These are phyloP conservation scores for Daktulosphaira vitifoliae DNA, from an alignment of 1,140 invertebrate genomes.

Conservation along the genomic window DNA sequence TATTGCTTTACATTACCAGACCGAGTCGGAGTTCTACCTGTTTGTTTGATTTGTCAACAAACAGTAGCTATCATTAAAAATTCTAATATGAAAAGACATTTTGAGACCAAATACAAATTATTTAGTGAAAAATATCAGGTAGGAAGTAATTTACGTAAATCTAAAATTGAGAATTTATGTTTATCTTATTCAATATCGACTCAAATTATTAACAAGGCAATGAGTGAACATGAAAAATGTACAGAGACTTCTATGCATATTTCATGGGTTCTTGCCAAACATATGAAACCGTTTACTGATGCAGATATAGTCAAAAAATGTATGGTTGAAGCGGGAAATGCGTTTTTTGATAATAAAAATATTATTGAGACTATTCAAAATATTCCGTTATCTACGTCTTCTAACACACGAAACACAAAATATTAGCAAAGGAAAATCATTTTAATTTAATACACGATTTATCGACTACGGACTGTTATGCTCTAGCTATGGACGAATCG, in stretches of 20 bases:
- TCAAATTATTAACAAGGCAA: slow-evolving; percentile 2
- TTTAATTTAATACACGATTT: slow-evolving; percentile 2
- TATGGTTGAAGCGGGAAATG: slow-evolving; percentile 16
- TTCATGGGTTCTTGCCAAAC: slow-evolving; percentile 20
- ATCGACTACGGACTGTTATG: neutral
- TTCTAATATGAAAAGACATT: slow-evolving; percentile 9
- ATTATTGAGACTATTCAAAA: slow-evolving; percentile 22
- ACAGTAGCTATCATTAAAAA: slow-evolving; percentile 11
- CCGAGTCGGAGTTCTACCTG: neutral
- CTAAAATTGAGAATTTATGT: slow-evolving; percentile 14
- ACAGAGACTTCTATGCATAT: slow-evolving; percentile 19
- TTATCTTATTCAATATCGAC: slow-evolving; percentile 3
- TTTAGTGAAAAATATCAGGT: neutral
- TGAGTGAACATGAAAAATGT: slow-evolving; percentile 25
- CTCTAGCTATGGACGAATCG: slow-evolving; percentile 15
- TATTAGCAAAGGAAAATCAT: slow-evolving; percentile 2
- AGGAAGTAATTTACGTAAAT: slow-evolving; percentile 7
- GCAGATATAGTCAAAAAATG: slow-evolving; percentile 29
- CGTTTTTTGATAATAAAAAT: slow-evolving; percentile 28
- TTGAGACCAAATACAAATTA: neutral
- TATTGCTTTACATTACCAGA: slow-evolving; percentile 7
- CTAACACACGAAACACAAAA: slow-evolving; percentile 8
- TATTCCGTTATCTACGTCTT: slow-evolving; percentile 23
- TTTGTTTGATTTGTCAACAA: slow-evolving; percentile 16
- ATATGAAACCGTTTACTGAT: no score